Conservation (phyloP, 2,888 invertebrate species). For the Drosophila paranaensis region DNA sequence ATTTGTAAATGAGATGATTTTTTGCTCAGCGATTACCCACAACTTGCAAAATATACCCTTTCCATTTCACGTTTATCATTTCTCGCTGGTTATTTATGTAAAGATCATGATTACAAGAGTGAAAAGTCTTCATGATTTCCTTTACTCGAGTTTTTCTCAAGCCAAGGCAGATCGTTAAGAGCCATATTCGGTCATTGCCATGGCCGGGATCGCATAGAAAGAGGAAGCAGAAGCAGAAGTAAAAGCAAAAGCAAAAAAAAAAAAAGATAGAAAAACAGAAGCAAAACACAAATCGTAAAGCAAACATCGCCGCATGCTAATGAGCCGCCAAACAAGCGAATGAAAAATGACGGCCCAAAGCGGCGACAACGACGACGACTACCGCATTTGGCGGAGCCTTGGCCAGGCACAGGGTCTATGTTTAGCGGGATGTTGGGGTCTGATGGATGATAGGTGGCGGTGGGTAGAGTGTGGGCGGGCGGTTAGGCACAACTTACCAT, state of each 20-base stretch:
- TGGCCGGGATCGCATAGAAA: slow-evolving; percentile 39
- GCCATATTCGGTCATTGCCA: slow-evolving; percentile 78
- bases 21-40: neutral
- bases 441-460: slow-evolving; percentile 14
- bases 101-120: slow-evolving; percentile 19
- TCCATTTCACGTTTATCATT: slow-evolving; percentile 1
- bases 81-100: slow-evolving; percentile 15
- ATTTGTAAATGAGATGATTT: slow-evolving; percentile 5
- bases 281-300: slow-evolving; percentile 42
- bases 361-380: slow-evolving; percentile 37
- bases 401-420: slow-evolving; percentile 13
- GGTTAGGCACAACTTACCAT: slow-evolving; percentile 81
- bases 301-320: slow-evolving; percentile 68
- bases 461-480: slow-evolving; percentile 1
- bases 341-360: slow-evolving; percentile 55
- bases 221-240: slow-evolving; percentile 24
- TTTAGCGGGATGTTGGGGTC: neutral
- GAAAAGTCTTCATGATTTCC: slow-evolving; percentile 30
- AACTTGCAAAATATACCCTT: slow-evolving; percentile 1
- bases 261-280: slow-evolving; percentile 35
- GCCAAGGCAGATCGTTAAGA: slow-evolving; percentile 34
- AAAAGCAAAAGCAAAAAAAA: no score
- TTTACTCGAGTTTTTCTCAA: slow-evolving; percentile 33
- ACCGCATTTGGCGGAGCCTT: slow-evolving; percentile 41
- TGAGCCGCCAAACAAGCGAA: slow-evolving; percentile 61